Percentiles rank a stretch among this genome's conserved stretches.
These are phyloP conservation scores for Saiga tatarica DNA, from an alignment of 2,113 vertebrate genomes.

Conservation along the genomic window DNA sequence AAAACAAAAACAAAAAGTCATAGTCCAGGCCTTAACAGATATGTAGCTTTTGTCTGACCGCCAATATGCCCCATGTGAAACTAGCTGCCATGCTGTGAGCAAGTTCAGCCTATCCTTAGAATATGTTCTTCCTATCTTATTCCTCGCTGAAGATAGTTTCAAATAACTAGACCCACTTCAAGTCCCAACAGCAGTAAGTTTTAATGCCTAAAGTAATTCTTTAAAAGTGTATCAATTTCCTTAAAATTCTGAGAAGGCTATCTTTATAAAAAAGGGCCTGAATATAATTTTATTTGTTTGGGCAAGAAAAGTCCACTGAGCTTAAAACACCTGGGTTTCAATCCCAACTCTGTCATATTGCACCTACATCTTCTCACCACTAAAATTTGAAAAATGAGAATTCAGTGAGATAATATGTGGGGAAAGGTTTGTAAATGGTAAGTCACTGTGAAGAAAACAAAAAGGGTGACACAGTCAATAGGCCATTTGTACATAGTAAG, in stretches of 20 bases:
- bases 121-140: not conserved
- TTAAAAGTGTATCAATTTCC: not conserved
- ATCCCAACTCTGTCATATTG: not conserved
- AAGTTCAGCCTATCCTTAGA: not conserved
- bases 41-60: not conserved
- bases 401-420: not conserved
- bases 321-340: not conserved
- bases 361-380: not conserved
- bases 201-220: not conserved
- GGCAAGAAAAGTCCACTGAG: not conserved
- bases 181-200: not conserved
- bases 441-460: not conserved
- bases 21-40: not conserved
- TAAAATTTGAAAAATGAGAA: slow-evolving; percentile 20
- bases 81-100: not conserved
- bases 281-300: not conserved
- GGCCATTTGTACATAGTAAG: not conserved
- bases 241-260: not conserved
- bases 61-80: not conserved
- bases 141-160: not conserved
- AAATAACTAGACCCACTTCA: not conserved
- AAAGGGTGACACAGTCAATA: not conserved
- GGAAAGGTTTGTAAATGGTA: not conserved
- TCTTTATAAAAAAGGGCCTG: not conserved
- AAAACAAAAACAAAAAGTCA: not conserved